Evolutionary conservation across 2,113 vertebrate genomes (phyloP).

Genomic region (Gopherus evgoodei): DNA sequence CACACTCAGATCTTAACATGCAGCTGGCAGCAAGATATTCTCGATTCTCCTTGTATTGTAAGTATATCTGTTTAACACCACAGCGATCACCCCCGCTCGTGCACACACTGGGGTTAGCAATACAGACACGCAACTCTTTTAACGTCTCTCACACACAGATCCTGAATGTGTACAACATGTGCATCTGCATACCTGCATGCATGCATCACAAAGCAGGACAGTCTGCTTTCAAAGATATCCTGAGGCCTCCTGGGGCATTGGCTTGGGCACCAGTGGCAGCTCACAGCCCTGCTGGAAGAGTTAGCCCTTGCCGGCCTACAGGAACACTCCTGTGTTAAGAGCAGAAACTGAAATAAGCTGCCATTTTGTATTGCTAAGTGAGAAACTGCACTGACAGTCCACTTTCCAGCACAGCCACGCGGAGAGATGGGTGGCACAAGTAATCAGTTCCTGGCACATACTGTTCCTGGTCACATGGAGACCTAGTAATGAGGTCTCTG

Average conservation of each 20-base stretch:
- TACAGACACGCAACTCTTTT: neutral
- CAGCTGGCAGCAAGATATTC: neutral
- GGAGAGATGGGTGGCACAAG: neutral
- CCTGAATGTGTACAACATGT: neutral
- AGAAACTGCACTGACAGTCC: neutral
- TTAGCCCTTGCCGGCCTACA: neutral
- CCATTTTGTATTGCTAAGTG: neutral
- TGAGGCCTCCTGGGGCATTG: neutral
- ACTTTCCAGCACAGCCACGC: neutral
- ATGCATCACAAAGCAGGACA: neutral
- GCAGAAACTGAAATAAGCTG: neutral
- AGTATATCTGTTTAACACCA: neutral
- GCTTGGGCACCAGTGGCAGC: neutral
- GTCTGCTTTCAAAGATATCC: neutral
- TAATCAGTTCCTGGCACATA: neutral
- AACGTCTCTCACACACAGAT: neutral
- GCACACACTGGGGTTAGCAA: neutral
- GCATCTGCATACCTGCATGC: neutral
- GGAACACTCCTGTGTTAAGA: neutral
- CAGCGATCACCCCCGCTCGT: neutral
- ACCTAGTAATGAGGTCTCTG: neutral
- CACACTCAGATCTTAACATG: neutral
- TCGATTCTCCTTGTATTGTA: neutral
- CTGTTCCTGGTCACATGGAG: neutral
- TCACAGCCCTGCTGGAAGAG: neutral